Evolutionary conservation across 2,797 vertebrate genomes (phyloP).

Genomic region (Aulostomus chinensis): DNA sequence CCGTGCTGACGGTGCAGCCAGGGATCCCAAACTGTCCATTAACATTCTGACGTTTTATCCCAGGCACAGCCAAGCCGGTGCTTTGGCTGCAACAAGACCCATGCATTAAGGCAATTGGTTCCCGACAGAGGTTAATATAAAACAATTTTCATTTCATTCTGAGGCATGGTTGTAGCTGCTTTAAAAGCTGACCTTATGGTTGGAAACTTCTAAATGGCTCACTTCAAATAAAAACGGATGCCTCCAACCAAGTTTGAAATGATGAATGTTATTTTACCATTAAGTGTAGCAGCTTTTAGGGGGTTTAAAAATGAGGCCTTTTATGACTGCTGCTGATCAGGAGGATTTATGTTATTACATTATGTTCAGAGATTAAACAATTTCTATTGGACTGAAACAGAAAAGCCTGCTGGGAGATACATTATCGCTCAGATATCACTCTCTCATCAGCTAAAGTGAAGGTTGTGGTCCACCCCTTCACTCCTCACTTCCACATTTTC

Average conservation of each 20-base stretch:
- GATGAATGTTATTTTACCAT: no score
- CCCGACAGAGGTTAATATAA: slow-evolving; percentile 49
- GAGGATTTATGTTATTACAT: slow-evolving; percentile 2
- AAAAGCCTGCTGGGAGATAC: slow-evolving; percentile 1
- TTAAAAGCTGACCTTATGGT: slow-evolving; percentile 11
- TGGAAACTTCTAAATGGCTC: slow-evolving; percentile 35
- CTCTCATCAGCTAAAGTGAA: background rate
- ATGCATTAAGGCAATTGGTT: slow-evolving; percentile 66
- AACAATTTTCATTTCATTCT: slow-evolving; percentile 48
- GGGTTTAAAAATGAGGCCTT: slow-evolving; percentile 12
- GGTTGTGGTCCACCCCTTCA: background rate
- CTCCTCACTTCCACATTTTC: slow-evolving; percentile 9
- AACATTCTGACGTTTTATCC: slow-evolving; percentile 60
- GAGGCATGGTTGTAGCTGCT: slow-evolving; percentile 35
- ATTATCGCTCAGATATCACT: background rate
- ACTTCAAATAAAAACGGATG: slow-evolving; percentile 19
- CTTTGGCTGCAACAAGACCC: slow-evolving; percentile 29
- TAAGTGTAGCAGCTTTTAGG: slow-evolving; percentile 4
- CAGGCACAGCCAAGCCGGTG: slow-evolving; percentile 22
- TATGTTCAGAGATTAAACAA: slow-evolving; percentile 6
- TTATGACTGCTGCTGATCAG: slow-evolving; percentile 1
- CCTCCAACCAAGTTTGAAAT: no score
- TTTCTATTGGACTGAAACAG: slow-evolving; percentile 4
- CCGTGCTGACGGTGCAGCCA: no score
- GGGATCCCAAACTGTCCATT: slow-evolving; percentile 59